phyloP scores from a whole-genome alignment of 92 coral and sea anemone species.

The Epizoanthus rinbou region DNA sequence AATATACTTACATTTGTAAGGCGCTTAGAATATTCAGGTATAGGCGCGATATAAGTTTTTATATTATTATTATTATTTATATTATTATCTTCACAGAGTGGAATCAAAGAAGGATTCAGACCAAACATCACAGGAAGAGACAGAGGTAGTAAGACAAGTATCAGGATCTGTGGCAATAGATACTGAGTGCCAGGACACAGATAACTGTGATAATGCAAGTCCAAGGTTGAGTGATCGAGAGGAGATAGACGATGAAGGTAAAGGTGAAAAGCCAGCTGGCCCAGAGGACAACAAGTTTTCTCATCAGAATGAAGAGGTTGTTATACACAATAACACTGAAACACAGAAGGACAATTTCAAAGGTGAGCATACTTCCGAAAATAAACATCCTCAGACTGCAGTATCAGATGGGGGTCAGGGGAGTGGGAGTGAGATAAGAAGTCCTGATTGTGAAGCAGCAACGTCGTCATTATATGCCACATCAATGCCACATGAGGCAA shows the following conservation, averaged over 20 bases:
- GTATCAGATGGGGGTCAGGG: not conserved
- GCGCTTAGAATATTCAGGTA: too few species aligned
- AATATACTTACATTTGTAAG: too few species aligned
- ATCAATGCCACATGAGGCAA: constrained; percentile 1
- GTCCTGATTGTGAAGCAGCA: not conserved
- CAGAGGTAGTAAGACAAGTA: not conserved
- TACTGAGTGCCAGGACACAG: not conserved
- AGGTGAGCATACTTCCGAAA: too few species aligned
- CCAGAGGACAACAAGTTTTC: not conserved
- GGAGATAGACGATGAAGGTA: not conserved
- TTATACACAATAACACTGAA: too few species aligned
- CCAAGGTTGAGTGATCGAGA: not conserved
- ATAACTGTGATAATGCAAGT: not conserved
- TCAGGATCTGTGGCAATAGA: not conserved
- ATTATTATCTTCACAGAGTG: not conserved
- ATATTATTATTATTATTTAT: too few species aligned
- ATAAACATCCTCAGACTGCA: not conserved
- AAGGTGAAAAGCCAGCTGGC: not conserved
- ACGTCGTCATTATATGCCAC: not conserved
- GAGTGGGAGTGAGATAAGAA: not conserved
- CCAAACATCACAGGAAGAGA: not conserved
- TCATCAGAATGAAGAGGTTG: too few species aligned
- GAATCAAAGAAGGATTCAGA: not conserved
- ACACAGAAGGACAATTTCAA: too few species aligned
- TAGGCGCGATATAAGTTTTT: too few species aligned